These are phyloP conservation scores for Heliconius sara DNA, from an alignment of 2,888 invertebrate genomes.

Conservation along the genomic window DNA sequence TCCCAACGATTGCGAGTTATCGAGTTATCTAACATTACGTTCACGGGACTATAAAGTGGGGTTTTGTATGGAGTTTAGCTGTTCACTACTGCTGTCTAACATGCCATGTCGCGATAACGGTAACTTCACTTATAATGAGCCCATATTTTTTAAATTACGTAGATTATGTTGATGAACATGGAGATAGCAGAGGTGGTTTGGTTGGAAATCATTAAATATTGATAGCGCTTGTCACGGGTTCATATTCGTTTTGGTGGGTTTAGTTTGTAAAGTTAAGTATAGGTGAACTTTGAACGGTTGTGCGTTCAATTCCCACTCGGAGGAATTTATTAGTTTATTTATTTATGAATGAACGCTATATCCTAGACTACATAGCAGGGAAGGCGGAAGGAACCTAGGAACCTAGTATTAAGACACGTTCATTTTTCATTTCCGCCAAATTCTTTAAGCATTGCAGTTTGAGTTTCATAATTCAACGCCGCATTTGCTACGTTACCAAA, in stretches of 20 bases:
- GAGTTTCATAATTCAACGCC: too few relatives aligned
- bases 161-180: conserved; percentile 6
- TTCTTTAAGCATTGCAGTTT: background rate
- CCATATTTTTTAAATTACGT: conserved; percentile 29
- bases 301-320: too few relatives aligned
- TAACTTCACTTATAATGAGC: conserved; percentile 53
- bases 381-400: background rate
- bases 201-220: background rate
- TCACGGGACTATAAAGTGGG: conserved; percentile 42
- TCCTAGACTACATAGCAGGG: background rate
- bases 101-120: conserved; percentile 59
- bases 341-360: too few relatives aligned
- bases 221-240: background rate
- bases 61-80: conserved; percentile 31
- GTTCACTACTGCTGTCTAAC: conserved; percentile 54
- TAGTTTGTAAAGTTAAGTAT: background rate
- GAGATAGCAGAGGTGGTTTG: background rate
- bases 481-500: background rate
- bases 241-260: background rate
- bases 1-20: conserved; percentile 31
- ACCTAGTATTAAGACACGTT: background rate
- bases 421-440: background rate
- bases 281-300: too few relatives aligned
- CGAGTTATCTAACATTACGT: conserved; percentile 38
- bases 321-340: too few relatives aligned